phyloP scores from a whole-genome alignment of 2,888 invertebrate species.

The Alentia gelatinosa region DNA sequence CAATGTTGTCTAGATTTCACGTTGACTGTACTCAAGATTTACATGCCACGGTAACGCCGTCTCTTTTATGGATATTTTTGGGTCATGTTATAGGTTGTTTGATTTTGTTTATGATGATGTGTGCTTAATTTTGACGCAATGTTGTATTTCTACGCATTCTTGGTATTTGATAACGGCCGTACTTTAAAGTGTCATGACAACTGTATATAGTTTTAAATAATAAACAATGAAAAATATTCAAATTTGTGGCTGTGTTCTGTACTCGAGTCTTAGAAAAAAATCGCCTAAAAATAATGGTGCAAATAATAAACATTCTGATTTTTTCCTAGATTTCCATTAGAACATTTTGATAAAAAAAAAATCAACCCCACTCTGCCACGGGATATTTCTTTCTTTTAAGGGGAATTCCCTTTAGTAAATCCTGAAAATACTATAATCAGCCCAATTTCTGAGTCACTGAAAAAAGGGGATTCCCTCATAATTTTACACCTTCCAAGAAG shows the following conservation, averaged over 20 bases:
- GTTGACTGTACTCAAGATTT: too few species aligned
- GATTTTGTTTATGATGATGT: background rate
- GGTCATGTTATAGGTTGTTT: background rate
- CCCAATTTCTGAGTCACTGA: background rate
- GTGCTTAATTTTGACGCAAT: background rate
- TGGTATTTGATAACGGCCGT: background rate
- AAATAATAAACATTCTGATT: too few species aligned
- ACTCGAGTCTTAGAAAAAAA: background rate
- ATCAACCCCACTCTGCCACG: too few species aligned
- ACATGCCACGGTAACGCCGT: too few species aligned
- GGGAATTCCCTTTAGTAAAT: too few species aligned
- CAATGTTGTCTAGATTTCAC: too few species aligned
- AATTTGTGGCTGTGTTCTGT: background rate
- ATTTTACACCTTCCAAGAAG: background rate
- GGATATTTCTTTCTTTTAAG: too few species aligned
- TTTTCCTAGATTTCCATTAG: too few species aligned
- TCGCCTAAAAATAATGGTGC: too few species aligned
- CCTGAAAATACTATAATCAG: background rate
- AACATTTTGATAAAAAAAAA: too few species aligned
- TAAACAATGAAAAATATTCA: background rate
- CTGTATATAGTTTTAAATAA: background rate
- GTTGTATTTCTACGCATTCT: conserved; percentile 21
- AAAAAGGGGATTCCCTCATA: conserved; percentile 13
- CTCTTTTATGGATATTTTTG: background rate
- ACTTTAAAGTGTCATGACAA: background rate